Conservation (phyloP, 2,888 invertebrate genomes). For the Patella depressa region DNA sequence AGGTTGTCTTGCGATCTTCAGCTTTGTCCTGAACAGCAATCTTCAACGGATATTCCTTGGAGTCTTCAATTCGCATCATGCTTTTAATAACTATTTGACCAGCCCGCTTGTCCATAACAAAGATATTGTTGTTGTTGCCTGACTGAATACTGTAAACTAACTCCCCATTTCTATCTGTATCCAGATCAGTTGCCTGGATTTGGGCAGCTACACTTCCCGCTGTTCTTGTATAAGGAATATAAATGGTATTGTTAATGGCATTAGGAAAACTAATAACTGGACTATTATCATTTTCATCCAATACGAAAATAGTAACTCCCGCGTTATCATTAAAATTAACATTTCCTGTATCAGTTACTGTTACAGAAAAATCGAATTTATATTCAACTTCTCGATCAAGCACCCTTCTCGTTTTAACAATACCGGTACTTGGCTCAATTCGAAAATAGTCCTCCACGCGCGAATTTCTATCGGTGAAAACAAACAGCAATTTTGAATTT, state of each 20-base stretch:
- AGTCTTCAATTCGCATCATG: conserved; percentile 47
- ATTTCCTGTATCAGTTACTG: conserved; percentile 36
- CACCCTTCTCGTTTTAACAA: conserved; percentile 28
- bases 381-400: conserved; percentile 33
- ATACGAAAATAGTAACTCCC: conserved; percentile 46
- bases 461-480: conserved; percentile 9
- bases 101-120: conserved; percentile 68
- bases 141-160: conserved; percentile 46
- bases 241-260: conserved; percentile 44
- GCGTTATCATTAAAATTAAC: conserved; percentile 34
- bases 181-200: conserved; percentile 47
- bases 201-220: conserved; percentile 44
- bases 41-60: conserved; percentile 49
- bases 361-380: conserved; percentile 34
- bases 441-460: conserved; percentile 27
- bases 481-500: conserved; percentile 81
- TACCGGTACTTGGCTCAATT: conserved; percentile 37
- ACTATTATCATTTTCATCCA: conserved; percentile 54
- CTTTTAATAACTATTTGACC: conserved; percentile 69
- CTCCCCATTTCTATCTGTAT: conserved; percentile 53
- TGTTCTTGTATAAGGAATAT: conserved; percentile 37
- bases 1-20: conserved; percentile 42
- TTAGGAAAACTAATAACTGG: conserved; percentile 50
- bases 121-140: conserved; percentile 71
- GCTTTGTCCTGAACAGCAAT: conserved; percentile 58